Percentiles rank a stretch among this genome's conserved stretches.
Evolutionary conservation across 2,113 vertebrate genomes (phyloP).

Genomic region (Trogon melanurus): DNA sequence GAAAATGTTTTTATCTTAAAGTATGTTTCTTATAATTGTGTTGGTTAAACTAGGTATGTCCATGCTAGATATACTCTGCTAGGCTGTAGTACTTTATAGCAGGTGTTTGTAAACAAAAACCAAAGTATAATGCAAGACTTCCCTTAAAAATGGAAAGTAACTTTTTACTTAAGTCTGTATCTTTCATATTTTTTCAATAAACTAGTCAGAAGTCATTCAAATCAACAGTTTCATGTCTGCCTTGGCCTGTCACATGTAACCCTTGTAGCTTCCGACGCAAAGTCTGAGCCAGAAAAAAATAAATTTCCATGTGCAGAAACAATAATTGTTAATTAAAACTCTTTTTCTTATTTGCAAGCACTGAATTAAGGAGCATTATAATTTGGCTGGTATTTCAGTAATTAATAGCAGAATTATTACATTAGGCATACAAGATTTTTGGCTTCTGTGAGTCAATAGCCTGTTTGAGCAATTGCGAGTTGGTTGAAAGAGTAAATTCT

Average conservation of each 20-base stretch:
- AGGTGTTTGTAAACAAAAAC: not conserved
- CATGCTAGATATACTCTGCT: not conserved
- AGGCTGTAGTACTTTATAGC: not conserved
- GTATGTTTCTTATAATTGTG: not conserved
- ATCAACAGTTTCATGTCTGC: not conserved
- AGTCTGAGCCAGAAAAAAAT: not conserved
- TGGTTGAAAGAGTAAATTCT: not conserved
- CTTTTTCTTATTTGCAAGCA: not conserved
- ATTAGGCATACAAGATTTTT: not conserved
- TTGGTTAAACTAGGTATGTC: not conserved
- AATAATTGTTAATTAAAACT: conserved; percentile 44
- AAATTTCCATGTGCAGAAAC: not conserved
- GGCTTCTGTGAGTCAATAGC: not conserved
- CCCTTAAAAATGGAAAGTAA: not conserved
- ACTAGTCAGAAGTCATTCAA: not conserved
- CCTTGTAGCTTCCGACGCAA: not conserved
- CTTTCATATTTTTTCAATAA: not conserved
- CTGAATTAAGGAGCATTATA: not conserved
- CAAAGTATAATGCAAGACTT: not conserved
- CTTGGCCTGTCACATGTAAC: not conserved
- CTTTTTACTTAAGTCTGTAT: not conserved
- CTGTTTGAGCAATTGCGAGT: not conserved
- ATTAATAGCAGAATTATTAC: not conserved
- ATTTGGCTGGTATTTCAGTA: conserved; percentile 37
- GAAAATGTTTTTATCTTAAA: not conserved